Percentiles rank a stretch among this genome's conserved stretches.
Evolutionary conservation across 2,113 vertebrate genomes (phyloP).

Genomic region (Oenanthe oenanthe): DNA sequence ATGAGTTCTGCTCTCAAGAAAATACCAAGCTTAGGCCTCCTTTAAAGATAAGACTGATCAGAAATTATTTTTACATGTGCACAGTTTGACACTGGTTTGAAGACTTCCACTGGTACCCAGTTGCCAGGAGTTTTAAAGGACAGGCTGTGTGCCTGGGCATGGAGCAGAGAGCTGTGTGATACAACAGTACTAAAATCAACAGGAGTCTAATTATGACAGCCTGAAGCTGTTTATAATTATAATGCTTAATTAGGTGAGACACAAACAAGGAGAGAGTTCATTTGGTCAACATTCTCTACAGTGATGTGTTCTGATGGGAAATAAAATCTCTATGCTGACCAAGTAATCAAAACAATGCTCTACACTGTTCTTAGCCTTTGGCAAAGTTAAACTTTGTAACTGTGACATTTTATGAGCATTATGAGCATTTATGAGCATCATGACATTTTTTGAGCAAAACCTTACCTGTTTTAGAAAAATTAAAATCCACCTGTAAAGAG

Average conservation of each 20-base stretch:
- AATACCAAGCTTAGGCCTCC: background rate
- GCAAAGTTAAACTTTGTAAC: background rate
- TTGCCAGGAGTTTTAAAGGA: background rate
- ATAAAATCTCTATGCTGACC: background rate
- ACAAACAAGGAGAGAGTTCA: slow-evolving; percentile 21
- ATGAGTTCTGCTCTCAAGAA: background rate
- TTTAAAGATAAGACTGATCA: background rate
- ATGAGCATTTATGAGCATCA: background rate
- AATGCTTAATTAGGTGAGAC: slow-evolving; percentile 33
- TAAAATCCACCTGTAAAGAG: background rate
- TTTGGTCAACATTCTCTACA: background rate
- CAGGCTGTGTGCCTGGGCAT: background rate
- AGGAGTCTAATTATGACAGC: slow-evolving; percentile 30
- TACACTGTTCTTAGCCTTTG: background rate
- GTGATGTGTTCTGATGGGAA: background rate
- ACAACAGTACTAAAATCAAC: background rate
- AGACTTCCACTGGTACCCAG: background rate
- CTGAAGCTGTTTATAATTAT: slow-evolving; percentile 29
- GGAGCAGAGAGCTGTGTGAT: background rate
- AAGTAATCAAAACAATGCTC: background rate
- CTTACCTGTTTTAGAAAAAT: background rate
- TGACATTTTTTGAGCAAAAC: too few relatives aligned
- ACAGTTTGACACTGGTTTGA: background rate
- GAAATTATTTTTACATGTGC: background rate
- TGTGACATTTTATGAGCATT: background rate